Evolutionary conservation across 2,888 invertebrate species (phyloP).

Genomic region (Exocentrus adspersus): DNA sequence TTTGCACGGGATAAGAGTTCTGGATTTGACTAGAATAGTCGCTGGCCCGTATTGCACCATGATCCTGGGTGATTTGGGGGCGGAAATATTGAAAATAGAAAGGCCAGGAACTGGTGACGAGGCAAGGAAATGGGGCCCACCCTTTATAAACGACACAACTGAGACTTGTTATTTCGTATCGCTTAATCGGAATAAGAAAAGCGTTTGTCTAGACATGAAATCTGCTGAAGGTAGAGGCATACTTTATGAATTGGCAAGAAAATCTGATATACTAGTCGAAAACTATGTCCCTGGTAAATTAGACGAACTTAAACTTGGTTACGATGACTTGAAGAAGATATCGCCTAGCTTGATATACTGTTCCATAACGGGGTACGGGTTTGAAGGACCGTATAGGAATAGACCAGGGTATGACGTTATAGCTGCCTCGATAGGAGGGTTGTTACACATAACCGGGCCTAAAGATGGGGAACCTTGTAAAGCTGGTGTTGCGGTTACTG

Average conservation of each 20-base stretch:
- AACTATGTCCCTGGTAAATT: constrained; percentile 95
- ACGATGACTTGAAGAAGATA: constrained; percentile 72
- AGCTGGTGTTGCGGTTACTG: constrained; percentile 92
- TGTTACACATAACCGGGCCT: constrained; percentile 90
- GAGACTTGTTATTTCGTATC: constrained; percentile 86
- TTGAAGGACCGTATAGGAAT: constrained; percentile 83
- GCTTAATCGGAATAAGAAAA: constrained; percentile 95
- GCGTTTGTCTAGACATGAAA: constrained; percentile 88
- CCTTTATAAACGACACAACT: constrained; percentile 73
- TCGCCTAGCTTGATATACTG: constrained; percentile 90
- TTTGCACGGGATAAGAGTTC: constrained; percentile 74
- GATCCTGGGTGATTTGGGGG: constrained; percentile 92
- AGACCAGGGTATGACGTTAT: constrained; percentile 97
- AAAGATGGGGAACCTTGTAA: constrained; percentile 86
- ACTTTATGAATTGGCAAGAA: constrained; percentile 75
- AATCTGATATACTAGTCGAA: constrained; percentile 90
- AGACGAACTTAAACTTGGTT: constrained; percentile 80
- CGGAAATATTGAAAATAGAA: constrained; percentile 93
- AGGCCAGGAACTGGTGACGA: constrained; percentile 86
- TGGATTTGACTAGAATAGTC: constrained; percentile 87
- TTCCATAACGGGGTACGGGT: constrained; percentile 93
- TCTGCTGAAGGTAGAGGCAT: constrained; percentile 71
- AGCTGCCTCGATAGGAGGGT: constrained; percentile 91
- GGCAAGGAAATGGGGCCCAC: constrained; percentile 93
- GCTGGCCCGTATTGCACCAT: constrained; percentile 96